Conservation (phyloP, 2,888 invertebrate genomes). For the Agrotis puta region DNA sequence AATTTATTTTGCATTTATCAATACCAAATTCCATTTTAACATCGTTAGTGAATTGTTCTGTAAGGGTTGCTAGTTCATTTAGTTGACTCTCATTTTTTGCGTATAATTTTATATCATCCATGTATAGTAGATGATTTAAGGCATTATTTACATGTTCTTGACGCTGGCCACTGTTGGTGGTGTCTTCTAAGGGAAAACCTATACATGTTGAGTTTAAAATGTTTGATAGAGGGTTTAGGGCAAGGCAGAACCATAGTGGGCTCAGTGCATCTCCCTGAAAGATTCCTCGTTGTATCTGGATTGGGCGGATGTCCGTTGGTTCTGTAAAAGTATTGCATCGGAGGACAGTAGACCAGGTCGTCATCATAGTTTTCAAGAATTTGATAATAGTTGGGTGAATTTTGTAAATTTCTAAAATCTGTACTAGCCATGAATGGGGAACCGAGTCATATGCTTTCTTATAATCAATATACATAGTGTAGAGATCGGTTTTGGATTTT, state of each 20-base stretch:
- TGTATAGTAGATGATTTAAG: background rate
- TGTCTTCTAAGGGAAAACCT: constrained; percentile 4
- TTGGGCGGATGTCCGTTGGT: constrained; percentile 12
- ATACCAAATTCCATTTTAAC: constrained; percentile 7
- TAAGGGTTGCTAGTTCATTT: constrained; percentile 5
- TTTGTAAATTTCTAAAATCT: constrained; percentile 41
- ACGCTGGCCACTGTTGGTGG: background rate
- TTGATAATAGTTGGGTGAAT: constrained; percentile 26
- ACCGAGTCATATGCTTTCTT: constrained; percentile 30
- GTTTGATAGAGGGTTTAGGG: constrained; percentile 41
- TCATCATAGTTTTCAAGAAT: constrained; percentile 28
- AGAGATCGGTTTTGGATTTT: background rate
- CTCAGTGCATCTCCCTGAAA: constrained; percentile 50
- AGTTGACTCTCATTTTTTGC: constrained; percentile 19
- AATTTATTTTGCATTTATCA: constrained; percentile 10
- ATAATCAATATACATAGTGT: background rate
- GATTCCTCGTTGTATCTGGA: constrained; percentile 37
- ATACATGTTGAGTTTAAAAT: constrained; percentile 7
- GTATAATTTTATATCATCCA: constrained; percentile 33
- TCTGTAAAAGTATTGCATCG: background rate
- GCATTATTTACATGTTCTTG: background rate
- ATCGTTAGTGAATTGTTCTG: constrained; percentile 1
- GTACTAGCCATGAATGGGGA: constrained; percentile 38
- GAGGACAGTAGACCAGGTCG: constrained; percentile 27
- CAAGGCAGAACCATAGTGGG: constrained; percentile 48